Base-by-base conservation (phyloP, 2,113 vertebrate genomes). In the Engystomops pustulosus region DNA sequence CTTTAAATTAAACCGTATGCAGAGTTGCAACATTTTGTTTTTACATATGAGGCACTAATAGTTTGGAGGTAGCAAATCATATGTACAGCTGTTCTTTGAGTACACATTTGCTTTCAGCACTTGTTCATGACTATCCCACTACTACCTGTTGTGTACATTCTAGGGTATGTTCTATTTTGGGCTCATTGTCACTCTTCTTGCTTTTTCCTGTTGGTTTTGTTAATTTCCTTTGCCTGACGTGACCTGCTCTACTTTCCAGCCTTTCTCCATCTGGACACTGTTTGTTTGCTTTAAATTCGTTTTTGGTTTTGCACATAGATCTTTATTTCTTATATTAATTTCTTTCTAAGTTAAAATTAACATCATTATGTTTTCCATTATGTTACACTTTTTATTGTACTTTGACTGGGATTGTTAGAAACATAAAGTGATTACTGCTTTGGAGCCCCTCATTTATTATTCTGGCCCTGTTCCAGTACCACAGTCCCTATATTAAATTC, bases 401-500 rank as follows among this genome's bases (percentile, higher is more conserved):
- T 20, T 34, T 34, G 32, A 36, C 18, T 67, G 32, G 6, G n/a
- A 23, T 32, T n/a, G n/a, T n/a, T n/a, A n/a, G n/a, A n/a, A n/a
- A 6, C 36, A 10, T 49, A 18, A n/a, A 4, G 34, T 75, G 14
- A 7, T 75, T 9, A 17, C 30, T 58, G 34, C 51, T 9, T 23
- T 25, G 75, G n/a, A 38, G 62, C 12, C n/a, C 51, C 27, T 78
- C 3, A 41, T 55, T 78, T 60, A 4, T 58, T 41, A 41, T 78
- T 8, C n/a, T 78, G 51, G 51, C 53, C 14, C 51, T 78, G 2
- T 38, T 55, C 34, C 75, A 53, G 14, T 9, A 38, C 34, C 51
- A 78, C 51, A 78, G 51, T 60, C 32, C 34, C 20, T 41, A 78
- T 58, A 78, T 58, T 58, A 38, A 53, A 78, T 78, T 72, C 69